Evolutionary conservation across 2,888 invertebrate species (phyloP), one percentile per base, ranked within the genome.

Genomic region (Myopa tessellatipennis): DNA sequence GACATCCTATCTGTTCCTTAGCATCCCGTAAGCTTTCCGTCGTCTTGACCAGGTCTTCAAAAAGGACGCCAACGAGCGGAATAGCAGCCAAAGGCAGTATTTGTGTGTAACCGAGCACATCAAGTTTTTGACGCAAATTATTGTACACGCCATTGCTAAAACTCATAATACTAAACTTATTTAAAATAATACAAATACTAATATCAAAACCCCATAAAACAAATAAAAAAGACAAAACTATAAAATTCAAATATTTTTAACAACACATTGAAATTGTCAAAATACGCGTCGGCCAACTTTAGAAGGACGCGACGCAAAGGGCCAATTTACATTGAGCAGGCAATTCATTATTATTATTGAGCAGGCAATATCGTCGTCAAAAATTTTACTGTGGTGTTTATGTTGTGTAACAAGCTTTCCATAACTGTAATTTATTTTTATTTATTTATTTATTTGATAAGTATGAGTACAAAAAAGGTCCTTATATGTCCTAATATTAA

Each of bases 21-120:
- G 95, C 94, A 89, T 96, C 94, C 85, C 95, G 94, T 76, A 97
- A 90, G 85, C 94, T 96, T 82, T 95, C 94, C n/a, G 96, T 97
- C 10, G 96, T 96, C 87, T 95, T 94, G 79, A 96, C 91, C 78
- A 97, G 91, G 90, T 98, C 97, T 67, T 93, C 93, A 75, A 97
- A 90, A 78, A 98, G 88, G 85, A 92, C 93, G 89, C 95, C 94
- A 81, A 96, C 95, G 80, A 98, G 90, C 58, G 95, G 94, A 61
- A 96, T 91, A 67, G 94, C 93, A 80, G 96, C 95, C 16, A 94
- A 88, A 0, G 93, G 93, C 80, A 97, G 90, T 2, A 92, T 90
- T 85, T 96, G 94, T 67, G 91, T 92, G 86, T 96, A 97, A 1
- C 97, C 97, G 80, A 97, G 91, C 79, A 93, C 93, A 89, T 97